Conservation (phyloP, 2,888 invertebrate genomes). For the Boloria euphrosyne region DNA sequence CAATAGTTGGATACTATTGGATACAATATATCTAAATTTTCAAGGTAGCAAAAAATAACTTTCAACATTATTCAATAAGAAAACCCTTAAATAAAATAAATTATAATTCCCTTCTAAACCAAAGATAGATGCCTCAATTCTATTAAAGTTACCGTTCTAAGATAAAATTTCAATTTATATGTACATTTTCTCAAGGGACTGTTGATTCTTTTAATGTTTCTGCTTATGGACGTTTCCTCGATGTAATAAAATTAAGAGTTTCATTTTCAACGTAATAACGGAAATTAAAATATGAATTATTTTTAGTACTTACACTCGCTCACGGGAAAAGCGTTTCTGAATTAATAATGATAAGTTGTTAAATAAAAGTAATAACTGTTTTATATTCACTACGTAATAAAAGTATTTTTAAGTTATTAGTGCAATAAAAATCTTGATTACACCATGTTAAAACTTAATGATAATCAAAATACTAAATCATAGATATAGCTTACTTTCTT, state of each 20-base stretch:
- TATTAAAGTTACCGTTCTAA: not conserved
- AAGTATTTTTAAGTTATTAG: too few relatives aligned
- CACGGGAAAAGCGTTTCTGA: slow-evolving; percentile 7
- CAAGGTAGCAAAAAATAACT: not conserved
- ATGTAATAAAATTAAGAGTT: slow-evolving; percentile 21
- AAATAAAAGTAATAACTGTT: too few relatives aligned
- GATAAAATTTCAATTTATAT: slow-evolving; percentile 17
- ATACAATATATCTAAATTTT: not conserved
- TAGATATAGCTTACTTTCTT: too few relatives aligned
- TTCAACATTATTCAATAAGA: not conserved
- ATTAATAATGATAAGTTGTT: not conserved
- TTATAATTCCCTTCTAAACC: too few relatives aligned
- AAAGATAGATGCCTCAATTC: not conserved
- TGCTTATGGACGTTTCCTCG: slow-evolving; percentile 22
- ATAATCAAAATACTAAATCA: too few relatives aligned
- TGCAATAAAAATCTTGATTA: too few relatives aligned
- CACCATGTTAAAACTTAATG: too few relatives aligned
- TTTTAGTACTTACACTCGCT: not conserved
- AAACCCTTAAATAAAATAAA: not conserved
- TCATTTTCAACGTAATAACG: slow-evolving; percentile 18
- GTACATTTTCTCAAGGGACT: slow-evolving; percentile 7
- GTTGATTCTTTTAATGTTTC: slow-evolving; percentile 23
- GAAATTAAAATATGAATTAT: slow-evolving; percentile 12
- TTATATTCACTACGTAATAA: too few relatives aligned
- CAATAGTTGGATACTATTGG: too few relatives aligned